Base-by-base conservation (phyloP, 2,797 vertebrate species). In the Lemur catta region DNA sequence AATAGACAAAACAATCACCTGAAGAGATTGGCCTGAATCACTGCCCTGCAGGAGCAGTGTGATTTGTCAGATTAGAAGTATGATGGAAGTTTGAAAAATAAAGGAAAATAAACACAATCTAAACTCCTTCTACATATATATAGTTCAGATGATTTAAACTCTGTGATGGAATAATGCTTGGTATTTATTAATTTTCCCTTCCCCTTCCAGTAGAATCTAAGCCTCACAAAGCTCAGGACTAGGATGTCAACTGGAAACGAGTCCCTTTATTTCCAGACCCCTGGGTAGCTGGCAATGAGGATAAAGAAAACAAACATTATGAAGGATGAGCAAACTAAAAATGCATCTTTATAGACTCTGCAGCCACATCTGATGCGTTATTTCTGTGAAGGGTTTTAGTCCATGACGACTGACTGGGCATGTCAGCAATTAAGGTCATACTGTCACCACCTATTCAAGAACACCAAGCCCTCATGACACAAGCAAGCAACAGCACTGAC, bases 281-380 rank as follows among this genome's bases (percentile, higher is more conserved):
- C 43, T 5, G 18, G 35, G 59, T 41, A 30, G 38, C 1, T 15
- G 81, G 81, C 52, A 7, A 4, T 0, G 24, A 91, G 28, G 20
- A 41, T 13, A 38, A 81, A 35, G 63, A 14, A 57, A 35, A 43
- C 4, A 17, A 48, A n/a, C 24, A 59, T 50, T 33, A 28, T 7
- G 35, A 80, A 79, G 72, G n/a, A 15, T 30, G n/a, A 72, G 33
- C 0, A 8, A 76, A 17, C 72, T 9, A 7, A 59, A 0, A 46
- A 33, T 0, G 35, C 4, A 2, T 61, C 55, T 85, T 43, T 28
- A 1, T 0, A 26, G 89, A 38, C 74, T 59, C 38, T 17, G 41
- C 2, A 6, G 67, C 63, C 41, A 3, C 2, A 0, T 9, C 30
- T 52, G 55, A 76, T 30, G 24, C 2, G 2, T 13, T 12, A 6